Base-by-base conservation (phyloP, 2,888 invertebrate genomes). In the Scelioninae gen. 2 region DNA sequence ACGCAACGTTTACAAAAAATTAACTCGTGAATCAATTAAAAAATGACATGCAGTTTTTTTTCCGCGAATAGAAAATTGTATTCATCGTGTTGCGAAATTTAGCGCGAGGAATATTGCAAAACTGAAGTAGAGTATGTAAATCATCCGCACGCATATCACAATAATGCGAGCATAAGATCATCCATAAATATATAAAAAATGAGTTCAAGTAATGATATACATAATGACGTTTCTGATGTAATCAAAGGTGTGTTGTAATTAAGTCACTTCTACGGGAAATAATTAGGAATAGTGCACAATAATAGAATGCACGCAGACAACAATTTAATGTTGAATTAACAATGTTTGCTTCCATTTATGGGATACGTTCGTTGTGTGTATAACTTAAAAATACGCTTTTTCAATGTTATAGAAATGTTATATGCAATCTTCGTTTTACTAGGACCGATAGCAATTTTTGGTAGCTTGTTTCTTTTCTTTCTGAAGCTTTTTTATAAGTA, bases 101-200 rank as follows among this genome's bases (percentile, higher is more conserved):
- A 53, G 31, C 43, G 41, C 57, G 60, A 41, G 35, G 16, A 48
- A 50, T 11, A 46, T 69, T 69, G 53, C 52, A 39, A 69, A 69
- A 69, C 46, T 53, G 25, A 61, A 61, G 53, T 69, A 45, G 37
- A 48, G 31, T 67, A 65, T 48, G 53, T 43, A 50, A 50, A 53
- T 45, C 53, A 48, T 67, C 15, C 11, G 46, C 53, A 55, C 45
- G 35, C 53, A 43, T 43, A 61, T 69, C 55, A 69, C 69, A 61
- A 61, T 69, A 55, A 69, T 4, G 46, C 37, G 41, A 53, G 45
- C 18, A 22, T 64, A 64, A 52, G 53, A 64, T 64, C 69, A 69
- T 61, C 69, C 33, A 46, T 41, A 31, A 37, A 61, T 53, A 61
- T 53, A 53, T 39, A 50, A 69, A 69, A 69, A 65, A 52, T 50